Evolutionary conservation across 2,888 invertebrate species (phyloP).

Genomic region (Lottia scabra): DNA sequence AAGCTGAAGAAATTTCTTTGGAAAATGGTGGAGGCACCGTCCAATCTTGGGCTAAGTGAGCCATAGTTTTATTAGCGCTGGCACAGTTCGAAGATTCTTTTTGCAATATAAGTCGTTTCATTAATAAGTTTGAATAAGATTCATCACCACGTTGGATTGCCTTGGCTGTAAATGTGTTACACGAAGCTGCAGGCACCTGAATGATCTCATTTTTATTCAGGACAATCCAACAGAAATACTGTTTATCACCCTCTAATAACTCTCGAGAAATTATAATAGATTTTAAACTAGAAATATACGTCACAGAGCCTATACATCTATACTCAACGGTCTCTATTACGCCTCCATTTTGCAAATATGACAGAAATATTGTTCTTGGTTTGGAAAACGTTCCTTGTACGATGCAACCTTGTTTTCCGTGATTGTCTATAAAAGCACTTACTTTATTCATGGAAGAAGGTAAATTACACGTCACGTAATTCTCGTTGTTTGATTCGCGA

Average conservation of each 20-base stretch:
- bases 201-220: slow-evolving; percentile 17
- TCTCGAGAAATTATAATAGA: slow-evolving; percentile 23
- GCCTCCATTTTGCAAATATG: neutral
- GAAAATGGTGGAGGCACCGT: neutral
- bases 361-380: slow-evolving; percentile 11
- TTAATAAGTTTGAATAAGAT: slow-evolving; percentile 1
- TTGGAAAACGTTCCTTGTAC: slow-evolving; percentile 12
- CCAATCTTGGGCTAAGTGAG: neutral
- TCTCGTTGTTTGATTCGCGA: slow-evolving; percentile 16
- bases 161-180: slow-evolving; percentile 21
- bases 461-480: slow-evolving; percentile 19
- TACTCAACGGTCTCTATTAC: slow-evolving; percentile 1
- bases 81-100: neutral
- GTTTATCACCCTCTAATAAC: neutral
- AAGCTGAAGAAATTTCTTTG: no score
- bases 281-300: slow-evolving; percentile 15
- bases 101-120: neutral
- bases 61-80: neutral
- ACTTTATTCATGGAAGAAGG: slow-evolving; percentile 14
- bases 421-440: slow-evolving; percentile 20
- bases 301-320: slow-evolving; percentile 24
- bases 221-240: slow-evolving; percentile 31
- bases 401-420: slow-evolving; percentile 14
- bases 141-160: slow-evolving; percentile 9
- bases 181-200: slow-evolving; percentile 17